Base-by-base conservation (phyloP, 2,888 invertebrate genomes). In the Liopterus haemorrhoidalis region DNA sequence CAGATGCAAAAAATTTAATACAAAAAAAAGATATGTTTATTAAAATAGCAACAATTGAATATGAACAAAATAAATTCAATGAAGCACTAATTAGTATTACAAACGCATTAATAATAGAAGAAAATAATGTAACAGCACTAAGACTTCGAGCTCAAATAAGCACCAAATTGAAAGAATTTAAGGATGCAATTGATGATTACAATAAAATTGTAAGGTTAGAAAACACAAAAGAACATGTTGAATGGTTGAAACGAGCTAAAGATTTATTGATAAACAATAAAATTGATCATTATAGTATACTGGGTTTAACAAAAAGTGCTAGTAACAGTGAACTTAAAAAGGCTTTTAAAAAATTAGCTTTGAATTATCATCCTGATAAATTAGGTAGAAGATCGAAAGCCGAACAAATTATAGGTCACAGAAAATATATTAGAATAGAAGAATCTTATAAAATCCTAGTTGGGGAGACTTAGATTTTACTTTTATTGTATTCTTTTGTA, bases 101-200 rank as follows among this genome's bases (percentile, higher is more conserved):
- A 5, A 6, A 5, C n/a, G 39, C 27, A 32, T 32, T 45, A 15
- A 33, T 39, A 39, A 39, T 38, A 19, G 27, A 39, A 14, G 19
- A n/a, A 2, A 27, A 16, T 11, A 8, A 30, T 21, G 12, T 24
- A 2, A 38, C 32, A 12, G 45, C 45, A 5, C 31, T 45, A 3
- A 12, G 39, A 39, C 12, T 39, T 18, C 45, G 45, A 9, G 38
- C 24, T 12, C 24, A 39, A 2, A 25, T 31, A 14, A 45, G 39
- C 20, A 20, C 15, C 12, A 20, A 45, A 4, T 9, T 33, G 9
- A 18, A 45, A 39, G 45, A 45, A 20, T 45, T 25, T 16, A 39
- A 45, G 5, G 14, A 39, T 8, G 39, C 39, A 3, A 32, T 39
- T 18, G 45, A 45, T 32, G 45, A 45, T 39, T 45, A 39, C 20